These are phyloP conservation scores for Hypsibius dujardini DNA, from an alignment of 1,140 invertebrate species.

Conservation along the genomic window DNA sequence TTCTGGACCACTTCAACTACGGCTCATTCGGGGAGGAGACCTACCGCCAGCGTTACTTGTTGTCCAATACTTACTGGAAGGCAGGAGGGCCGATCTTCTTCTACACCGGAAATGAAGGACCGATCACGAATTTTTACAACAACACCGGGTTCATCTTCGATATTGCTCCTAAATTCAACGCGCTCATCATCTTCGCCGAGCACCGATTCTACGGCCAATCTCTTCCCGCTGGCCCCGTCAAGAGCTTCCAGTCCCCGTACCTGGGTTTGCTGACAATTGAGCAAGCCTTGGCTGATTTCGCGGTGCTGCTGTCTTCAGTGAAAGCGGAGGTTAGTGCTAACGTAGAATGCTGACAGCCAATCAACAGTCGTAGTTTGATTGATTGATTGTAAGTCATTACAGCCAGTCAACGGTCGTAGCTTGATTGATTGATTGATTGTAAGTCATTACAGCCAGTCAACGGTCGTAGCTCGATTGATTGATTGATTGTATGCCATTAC, in stretches of 20 bases:
- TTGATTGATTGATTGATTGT: no score
- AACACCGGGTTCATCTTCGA: conserved; percentile 34
- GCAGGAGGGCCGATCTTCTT: conserved; percentile 38
- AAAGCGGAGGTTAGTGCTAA: conserved; percentile 22
- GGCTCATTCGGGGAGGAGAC: conserved; percentile 19
- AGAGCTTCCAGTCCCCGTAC: conserved; percentile 29
- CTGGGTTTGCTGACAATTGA: conserved; percentile 34
- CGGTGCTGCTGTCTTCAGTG: conserved; percentile 29
- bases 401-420: no score
- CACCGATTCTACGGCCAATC: conserved; percentile 36
- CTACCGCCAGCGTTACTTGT: conserved; percentile 26
- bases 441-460: no score
- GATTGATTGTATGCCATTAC: no score
- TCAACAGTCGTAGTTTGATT: no score
- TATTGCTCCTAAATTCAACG: conserved; percentile 31
- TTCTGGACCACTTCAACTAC: conserved; percentile 18
- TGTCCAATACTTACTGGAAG: conserved; percentile 31
- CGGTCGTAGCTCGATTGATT: no score
- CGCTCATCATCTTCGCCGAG: conserved; percentile 33
- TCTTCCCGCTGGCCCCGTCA: conserved; percentile 32
- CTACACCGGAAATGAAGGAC: conserved; percentile 36
- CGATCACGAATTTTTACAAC: conserved; percentile 32
- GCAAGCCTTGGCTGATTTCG: conserved; percentile 36
- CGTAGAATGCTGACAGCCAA: no score
- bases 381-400: no score